A percentile compares a stretch with the other conserved stretches of the same genome.
Conservation (phyloP, 2,888 invertebrate genomes). For the Notocelia uddmanniana region DNA sequence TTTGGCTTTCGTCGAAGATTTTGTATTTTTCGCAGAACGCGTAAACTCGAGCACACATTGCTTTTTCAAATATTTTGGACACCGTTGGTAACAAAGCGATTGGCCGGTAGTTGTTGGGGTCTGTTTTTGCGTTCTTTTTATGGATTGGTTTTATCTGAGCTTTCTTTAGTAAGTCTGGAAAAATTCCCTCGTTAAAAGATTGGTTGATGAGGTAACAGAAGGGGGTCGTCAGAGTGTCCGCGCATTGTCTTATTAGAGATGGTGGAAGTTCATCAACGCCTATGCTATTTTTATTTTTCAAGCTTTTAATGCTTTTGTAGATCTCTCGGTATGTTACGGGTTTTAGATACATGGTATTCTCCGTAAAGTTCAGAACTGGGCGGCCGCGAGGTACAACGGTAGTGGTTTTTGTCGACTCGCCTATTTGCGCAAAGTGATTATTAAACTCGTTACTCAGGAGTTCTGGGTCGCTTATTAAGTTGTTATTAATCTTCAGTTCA, state of each 20-base stretch:
- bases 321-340: conserved; percentile 13
- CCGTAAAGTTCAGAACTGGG: neutral
- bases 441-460: neutral
- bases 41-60: neutral
- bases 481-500: neutral
- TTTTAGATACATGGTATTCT: conserved; percentile 18
- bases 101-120: conserved; percentile 42
- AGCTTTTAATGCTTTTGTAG: conserved; percentile 2
- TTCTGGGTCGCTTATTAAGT: neutral
- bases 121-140: conserved; percentile 38
- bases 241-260: conserved; percentile 6
- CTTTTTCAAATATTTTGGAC: neutral
- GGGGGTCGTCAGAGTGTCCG: neutral
- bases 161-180: conserved; percentile 41
- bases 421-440: conserved; percentile 1
- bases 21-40: conserved; percentile 6
- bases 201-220: conserved; percentile 7
- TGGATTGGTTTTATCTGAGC: conserved; percentile 42
- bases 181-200: conserved; percentile 17
- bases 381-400: neutral
- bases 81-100: neutral
- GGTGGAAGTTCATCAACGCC: conserved; percentile 22
- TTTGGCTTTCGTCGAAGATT: neutral
- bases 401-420: neutral
- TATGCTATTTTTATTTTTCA: conserved; percentile 16